Evolutionary conservation across 2,888 invertebrate species (phyloP).

Genomic region (Synergus japonicus): DNA sequence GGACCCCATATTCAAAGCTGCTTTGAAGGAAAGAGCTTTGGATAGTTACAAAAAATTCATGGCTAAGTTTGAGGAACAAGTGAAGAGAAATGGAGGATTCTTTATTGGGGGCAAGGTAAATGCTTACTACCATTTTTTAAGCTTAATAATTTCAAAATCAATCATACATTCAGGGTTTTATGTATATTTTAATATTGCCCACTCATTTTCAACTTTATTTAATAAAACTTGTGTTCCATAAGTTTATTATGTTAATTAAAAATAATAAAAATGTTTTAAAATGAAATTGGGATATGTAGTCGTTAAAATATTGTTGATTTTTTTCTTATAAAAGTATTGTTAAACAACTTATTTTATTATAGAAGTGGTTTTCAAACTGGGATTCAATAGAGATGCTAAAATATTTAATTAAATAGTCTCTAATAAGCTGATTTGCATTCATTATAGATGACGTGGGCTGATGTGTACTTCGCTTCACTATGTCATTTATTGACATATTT

Average conservation of each 20-base stretch:
- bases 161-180: neutral
- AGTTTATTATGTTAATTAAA: too few relatives aligned
- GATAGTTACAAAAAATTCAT: slow-evolving; percentile 61
- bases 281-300: too few relatives aligned
- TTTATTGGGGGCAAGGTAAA: slow-evolving; percentile 71
- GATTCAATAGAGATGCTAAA: too few relatives aligned
- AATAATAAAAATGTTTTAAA: too few relatives aligned
- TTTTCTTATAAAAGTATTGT: too few relatives aligned
- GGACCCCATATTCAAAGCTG: slow-evolving; percentile 62
- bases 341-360: too few relatives aligned
- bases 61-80: slow-evolving; percentile 66
- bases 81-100: slow-evolving; percentile 70
- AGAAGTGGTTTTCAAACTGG: too few relatives aligned
- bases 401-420: neutral
- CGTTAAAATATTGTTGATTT: too few relatives aligned
- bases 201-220: neutral
- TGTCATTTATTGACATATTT: slow-evolving; percentile 70
- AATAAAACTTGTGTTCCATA: too few relatives aligned
- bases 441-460: slow-evolving; percentile 78
- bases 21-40: slow-evolving; percentile 63
- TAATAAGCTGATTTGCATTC: slow-evolving; percentile 38
- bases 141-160: neutral
- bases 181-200: neutral
- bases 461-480: slow-evolving; percentile 74
- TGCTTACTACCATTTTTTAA: too few relatives aligned